A percentile compares a stretch with the other conserved stretches of the same genome.
phyloP scores from a whole-genome alignment of 2,888 invertebrate species.

The Diarsia rubi region DNA sequence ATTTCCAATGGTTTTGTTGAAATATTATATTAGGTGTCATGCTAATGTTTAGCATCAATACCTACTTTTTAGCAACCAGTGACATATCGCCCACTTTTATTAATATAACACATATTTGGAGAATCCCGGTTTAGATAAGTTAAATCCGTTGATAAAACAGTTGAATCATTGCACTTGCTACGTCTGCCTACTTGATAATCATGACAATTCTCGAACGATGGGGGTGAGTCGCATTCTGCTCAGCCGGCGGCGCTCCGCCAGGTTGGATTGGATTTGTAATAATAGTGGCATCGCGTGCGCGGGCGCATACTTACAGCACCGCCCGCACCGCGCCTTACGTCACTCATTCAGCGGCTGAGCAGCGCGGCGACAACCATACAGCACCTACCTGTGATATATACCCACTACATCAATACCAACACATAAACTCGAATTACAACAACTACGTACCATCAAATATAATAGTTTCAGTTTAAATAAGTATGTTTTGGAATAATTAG shows the following conservation, averaged over 20 bases:
- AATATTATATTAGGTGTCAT: conserved; percentile 10
- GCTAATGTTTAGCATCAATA: not conserved
- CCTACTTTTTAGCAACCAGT: not conserved
- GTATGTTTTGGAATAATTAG: not conserved
- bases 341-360: conserved; percentile 20
- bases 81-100: not conserved
- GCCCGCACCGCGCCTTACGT: conserved; percentile 8
- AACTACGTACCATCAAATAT: not conserved
- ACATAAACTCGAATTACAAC: not conserved
- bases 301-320: conserved; percentile 10
- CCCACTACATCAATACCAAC: not conserved
- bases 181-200: not conserved
- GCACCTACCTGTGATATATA: not conserved
- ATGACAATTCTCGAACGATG: not conserved
- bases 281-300: conserved; percentile 36
- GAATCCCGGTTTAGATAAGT: not conserved
- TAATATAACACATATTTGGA: not conserved
- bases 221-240: not conserved
- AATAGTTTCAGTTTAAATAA: not conserved
- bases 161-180: not conserved
- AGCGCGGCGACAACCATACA: not conserved
- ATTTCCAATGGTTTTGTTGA: not conserved
- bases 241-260: not conserved
- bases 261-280: conserved; percentile 49
- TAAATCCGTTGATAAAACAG: not conserved